Evolutionary conservation across 2,797 vertebrate species (phyloP).

Genomic region (Novumbra hubbsi): DNA sequence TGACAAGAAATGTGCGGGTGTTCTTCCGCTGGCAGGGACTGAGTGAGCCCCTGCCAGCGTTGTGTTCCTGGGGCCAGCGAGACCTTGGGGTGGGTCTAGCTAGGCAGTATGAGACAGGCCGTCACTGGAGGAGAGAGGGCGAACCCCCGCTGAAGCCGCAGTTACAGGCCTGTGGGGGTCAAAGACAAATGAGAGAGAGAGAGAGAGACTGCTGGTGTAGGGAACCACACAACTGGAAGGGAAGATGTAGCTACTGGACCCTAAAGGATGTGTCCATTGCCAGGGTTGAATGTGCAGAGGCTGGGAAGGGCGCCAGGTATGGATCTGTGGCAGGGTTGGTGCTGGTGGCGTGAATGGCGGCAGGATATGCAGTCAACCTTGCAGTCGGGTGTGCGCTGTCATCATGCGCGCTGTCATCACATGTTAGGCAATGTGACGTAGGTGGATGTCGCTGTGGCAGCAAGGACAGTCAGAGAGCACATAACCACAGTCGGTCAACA

Average conservation of each 20-base stretch:
- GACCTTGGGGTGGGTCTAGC: neutral
- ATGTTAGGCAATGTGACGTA: neutral
- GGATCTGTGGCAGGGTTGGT: neutral
- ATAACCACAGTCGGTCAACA: neutral
- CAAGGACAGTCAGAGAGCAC: neutral
- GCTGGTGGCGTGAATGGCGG: neutral
- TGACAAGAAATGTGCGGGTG: no score
- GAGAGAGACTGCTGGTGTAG: neutral
- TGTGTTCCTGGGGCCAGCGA: neutral
- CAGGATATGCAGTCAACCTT: neutral
- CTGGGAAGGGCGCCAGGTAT: neutral
- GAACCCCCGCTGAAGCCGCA: neutral
- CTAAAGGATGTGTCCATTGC: neutral
- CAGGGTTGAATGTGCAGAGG: neutral
- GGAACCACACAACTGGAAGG: neutral
- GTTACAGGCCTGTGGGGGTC: neutral
- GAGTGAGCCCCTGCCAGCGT: neutral
- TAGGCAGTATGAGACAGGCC: neutral
- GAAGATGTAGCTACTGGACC: neutral
- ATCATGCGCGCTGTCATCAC: neutral
- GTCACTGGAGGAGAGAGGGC: neutral
- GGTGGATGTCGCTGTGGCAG: neutral
- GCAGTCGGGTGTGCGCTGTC: neutral
- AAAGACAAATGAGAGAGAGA: neutral
- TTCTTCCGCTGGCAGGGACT: neutral